A percentile compares a stretch with the other conserved stretches of the same genome.
Conservation (phyloP, 2,888 invertebrate species). For the Hermaeophaga mercurialis region DNA sequence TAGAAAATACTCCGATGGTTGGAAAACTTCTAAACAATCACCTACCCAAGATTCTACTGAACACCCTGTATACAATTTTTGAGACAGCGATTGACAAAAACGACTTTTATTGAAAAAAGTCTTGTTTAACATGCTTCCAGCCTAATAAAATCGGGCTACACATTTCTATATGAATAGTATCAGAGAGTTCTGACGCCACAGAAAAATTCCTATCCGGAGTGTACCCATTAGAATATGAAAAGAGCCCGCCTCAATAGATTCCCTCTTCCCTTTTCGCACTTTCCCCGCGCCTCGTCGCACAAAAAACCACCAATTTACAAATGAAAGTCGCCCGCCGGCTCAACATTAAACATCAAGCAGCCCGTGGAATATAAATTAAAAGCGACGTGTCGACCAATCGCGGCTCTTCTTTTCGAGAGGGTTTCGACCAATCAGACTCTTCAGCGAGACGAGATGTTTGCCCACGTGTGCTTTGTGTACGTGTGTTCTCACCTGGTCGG, state of each 20-base stretch:
- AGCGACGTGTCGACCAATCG: constrained; percentile 48
- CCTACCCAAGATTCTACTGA: too few species aligned
- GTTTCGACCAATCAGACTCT: constrained; percentile 46
- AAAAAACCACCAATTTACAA: constrained; percentile 51
- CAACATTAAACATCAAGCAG: constrained; percentile 47
- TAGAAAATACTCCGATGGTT: too few species aligned
- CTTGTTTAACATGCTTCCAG: too few species aligned
- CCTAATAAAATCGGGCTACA: too few species aligned
- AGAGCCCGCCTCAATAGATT: constrained; percentile 43
- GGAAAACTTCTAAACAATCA: too few species aligned
- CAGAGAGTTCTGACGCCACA: not conserved
- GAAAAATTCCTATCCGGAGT: constrained; percentile 35
- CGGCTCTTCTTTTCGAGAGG: constrained; percentile 40
- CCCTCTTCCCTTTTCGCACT: constrained; percentile 36
- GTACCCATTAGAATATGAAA: constrained; percentile 46
- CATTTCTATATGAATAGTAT: too few species aligned
- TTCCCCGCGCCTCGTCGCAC: constrained; percentile 34
- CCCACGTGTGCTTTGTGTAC: constrained; percentile 26
- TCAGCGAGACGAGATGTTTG: constrained; percentile 23
- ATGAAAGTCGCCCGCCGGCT: constrained; percentile 49
- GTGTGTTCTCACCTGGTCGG: constrained; percentile 13
- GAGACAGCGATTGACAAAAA: too few species aligned
- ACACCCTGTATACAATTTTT: too few species aligned
- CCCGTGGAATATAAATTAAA: constrained; percentile 54
- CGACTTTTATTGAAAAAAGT: too few species aligned